Evolutionary conservation across 2,797 vertebrate genomes (phyloP).

Genomic region (Thunnus albacares): DNA sequence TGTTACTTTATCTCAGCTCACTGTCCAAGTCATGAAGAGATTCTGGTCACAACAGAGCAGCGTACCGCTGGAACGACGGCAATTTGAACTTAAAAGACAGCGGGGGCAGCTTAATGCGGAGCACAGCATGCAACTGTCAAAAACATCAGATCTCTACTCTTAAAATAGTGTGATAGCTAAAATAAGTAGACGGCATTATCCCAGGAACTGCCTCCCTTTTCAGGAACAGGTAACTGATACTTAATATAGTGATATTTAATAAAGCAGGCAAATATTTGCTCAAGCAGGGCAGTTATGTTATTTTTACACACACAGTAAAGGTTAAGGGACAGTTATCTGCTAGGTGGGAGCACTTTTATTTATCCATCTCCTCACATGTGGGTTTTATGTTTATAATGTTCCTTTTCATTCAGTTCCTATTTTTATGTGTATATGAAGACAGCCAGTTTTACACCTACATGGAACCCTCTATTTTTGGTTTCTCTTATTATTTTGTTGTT

Average conservation of each 20-base stretch:
- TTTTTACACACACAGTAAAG: constrained; percentile 15
- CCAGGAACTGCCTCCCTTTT: constrained; percentile 6
- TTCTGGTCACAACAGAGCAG: constrained; percentile 13
- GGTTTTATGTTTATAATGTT: constrained; percentile 25
- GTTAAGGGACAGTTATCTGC: constrained; percentile 28
- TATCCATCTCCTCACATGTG: background rate
- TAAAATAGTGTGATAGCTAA: constrained; percentile 1
- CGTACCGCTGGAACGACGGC: background rate
- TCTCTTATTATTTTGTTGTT: background rate
- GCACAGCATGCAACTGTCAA: background rate
- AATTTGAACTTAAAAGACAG: constrained; percentile 3
- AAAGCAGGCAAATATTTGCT: constrained; percentile 33
- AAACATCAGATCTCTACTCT: constrained; percentile 12
- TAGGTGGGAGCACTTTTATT: constrained; percentile 17
- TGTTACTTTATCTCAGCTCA: constrained; percentile 26
- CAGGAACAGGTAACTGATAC: constrained; percentile 12
- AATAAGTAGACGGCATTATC: constrained; percentile 7
- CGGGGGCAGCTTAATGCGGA: background rate
- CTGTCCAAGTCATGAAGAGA: constrained; percentile 6
- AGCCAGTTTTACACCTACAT: constrained; percentile 8
- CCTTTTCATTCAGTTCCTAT: background rate
- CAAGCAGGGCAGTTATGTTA: background rate
- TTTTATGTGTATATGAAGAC: background rate
- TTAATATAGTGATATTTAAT: constrained; percentile 47
- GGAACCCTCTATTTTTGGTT: constrained; percentile 9